Evolutionary conservation across 92 coral and sea anemone genomes (phyloP), one percentile per base, ranked within the genome.

Genomic region (Scolanthus callimorphus): DNA sequence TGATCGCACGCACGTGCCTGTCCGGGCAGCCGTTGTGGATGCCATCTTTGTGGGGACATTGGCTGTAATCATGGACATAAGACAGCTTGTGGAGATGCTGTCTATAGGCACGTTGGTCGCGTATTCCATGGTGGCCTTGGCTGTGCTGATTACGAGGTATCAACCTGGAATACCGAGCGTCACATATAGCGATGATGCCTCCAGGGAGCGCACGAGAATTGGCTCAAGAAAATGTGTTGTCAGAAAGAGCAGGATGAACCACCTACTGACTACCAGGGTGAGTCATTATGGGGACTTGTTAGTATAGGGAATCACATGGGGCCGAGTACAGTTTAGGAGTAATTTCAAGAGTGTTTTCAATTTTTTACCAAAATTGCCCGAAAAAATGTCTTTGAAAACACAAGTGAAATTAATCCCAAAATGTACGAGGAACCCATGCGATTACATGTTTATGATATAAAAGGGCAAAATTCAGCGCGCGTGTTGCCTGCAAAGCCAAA

Each of bases 71-170:
- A n/a, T 86, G 23, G 86, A 71, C 13, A 51, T 86, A 0, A 58
- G 62, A 12, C 71, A 82, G 54, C 39, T 86, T 46, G 82, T 80
- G 2, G 91, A 84, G 57, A 70, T 84, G 76, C 46, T 84, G 55
- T 84, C 91, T 23, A 79, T 84, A 41, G 91, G 91, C 25, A 79
- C 95, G 1, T 39, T 86, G 27, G 68, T 86, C n/a, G 95, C 95
- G 4, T 91, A 82, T 62, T 79, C 91, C 25, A 79, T 83, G 73
- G 95, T 91, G 4, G 64, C 95, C 1, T 19, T 91, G 20, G 71
- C 77, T 30, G 97, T 87, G 17, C 65, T 91, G 29, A 25, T 91
- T 27, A 75, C 86, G 17, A 84, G 97, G 17, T 86, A 82, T 46
- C 75, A 68, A 57, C 88, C 95, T 12, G 95, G 76, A 0, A 70